Evolutionary conservation across 2,797 vertebrate species (phyloP).

Genomic region (Acomys russatus): DNA sequence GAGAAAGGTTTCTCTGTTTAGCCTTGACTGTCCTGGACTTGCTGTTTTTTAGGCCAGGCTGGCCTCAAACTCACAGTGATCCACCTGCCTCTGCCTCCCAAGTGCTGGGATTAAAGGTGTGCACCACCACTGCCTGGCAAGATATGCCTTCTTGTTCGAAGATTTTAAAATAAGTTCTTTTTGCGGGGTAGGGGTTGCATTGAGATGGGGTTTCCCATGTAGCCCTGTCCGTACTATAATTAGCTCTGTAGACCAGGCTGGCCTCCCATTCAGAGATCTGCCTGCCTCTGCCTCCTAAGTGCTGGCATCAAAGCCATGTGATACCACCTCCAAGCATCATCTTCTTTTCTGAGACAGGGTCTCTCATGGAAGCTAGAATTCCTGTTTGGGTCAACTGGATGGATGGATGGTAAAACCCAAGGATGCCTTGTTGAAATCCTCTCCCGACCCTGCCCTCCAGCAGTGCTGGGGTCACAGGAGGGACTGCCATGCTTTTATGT

Average conservation of each 20-base stretch:
- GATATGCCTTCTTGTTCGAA: background rate
- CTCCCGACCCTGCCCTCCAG: background rate
- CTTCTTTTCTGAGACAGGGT: background rate
- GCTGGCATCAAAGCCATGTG: background rate
- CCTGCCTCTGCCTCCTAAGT: background rate
- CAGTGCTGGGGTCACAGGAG: background rate
- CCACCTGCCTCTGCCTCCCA: too few relatives aligned
- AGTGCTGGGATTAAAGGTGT: too few relatives aligned
- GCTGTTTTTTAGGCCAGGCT: too few relatives aligned
- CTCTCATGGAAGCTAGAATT: background rate
- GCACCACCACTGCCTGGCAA: too few relatives aligned
- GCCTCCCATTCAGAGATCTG: background rate
- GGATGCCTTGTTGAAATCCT: background rate
- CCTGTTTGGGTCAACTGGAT: background rate
- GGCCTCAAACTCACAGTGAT: too few relatives aligned
- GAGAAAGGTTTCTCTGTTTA: too few relatives aligned
- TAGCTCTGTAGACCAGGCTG: background rate
- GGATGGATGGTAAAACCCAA: background rate
- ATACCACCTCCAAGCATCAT: background rate
- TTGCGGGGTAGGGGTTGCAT: too few relatives aligned
- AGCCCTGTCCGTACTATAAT: background rate
- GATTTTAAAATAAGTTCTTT: background rate
- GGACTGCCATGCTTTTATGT: background rate
- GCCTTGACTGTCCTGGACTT: too few relatives aligned
- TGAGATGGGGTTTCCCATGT: background rate